Conservation (phyloP, 1,140 invertebrate genomes). For the Drosophila chauvacae region DNA sequence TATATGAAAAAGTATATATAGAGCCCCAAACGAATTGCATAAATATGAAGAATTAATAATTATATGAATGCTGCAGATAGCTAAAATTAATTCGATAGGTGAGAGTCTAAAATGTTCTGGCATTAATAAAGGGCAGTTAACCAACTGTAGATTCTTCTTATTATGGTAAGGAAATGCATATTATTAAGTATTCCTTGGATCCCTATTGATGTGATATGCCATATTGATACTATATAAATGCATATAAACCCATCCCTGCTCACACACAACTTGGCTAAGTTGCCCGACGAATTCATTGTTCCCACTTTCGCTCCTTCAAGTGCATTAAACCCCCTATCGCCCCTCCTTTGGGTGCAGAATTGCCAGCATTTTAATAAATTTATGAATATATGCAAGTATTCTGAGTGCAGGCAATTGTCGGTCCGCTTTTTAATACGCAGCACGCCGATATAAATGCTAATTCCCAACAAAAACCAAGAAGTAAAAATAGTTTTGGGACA, state of each 20-base stretch:
- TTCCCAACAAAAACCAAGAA: constrained; percentile 10
- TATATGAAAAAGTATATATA: too few species aligned
- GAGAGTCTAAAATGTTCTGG: too few species aligned
- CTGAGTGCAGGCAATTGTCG: constrained; percentile 27
- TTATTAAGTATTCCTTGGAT: too few species aligned
- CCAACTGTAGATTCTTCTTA: too few species aligned
- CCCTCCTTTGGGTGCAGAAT: constrained; percentile 6
- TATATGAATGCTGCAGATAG: neutral
- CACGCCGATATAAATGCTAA: constrained; percentile 32
- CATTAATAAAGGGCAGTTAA: neutral
- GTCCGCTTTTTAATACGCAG: constrained; percentile 3
- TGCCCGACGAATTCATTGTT: constrained; percentile 37
- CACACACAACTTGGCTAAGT: constrained; percentile 10
- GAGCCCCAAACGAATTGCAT: too few species aligned
- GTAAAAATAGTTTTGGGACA: neutral
- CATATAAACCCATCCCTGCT: neutral
- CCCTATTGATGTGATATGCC: too few species aligned
- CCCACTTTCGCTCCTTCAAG: constrained; percentile 15
- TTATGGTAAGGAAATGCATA: neutral
- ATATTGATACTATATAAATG: neutral
- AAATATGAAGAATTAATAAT: neutral
- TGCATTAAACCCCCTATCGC: constrained; percentile 6
- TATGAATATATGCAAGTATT: constrained; percentile 39
- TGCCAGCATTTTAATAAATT: constrained; percentile 45
- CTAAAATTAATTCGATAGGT: neutral